Evolutionary conservation across 2,888 invertebrate genomes (phyloP), one percentile per base, ranked within the genome.

Genomic region (Monochamus alternatus): DNA sequence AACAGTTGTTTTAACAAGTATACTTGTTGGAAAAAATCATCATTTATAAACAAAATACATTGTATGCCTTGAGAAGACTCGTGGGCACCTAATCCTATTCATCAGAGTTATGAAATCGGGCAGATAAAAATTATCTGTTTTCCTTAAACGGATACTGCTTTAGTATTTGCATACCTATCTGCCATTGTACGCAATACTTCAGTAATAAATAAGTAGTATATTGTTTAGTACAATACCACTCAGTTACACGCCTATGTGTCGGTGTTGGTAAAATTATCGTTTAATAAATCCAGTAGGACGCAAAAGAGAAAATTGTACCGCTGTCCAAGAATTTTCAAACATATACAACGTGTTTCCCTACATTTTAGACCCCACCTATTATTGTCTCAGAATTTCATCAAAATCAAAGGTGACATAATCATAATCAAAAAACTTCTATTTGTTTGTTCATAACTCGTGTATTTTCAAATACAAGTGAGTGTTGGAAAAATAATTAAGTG

Each of bases 91-190:
- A 32, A 38, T 55, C 14, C n/a, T 67, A 67, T 67, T 67, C 52
- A 55, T 67, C 55, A 55, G 55, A 44, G 59, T 68, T 68, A 68
- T 44, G 59, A 68, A 68, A 68, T 68, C 59, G n/a, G 44, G 55
- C 44, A 67, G 55, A 38, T 52, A 59, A 58, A 68, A 38, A 68
- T 68, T 8, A 44, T 68, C 38, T 38, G 67, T 32, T 63, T n/a
- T 43, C 44, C 59, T 68, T 68, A 68, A 58, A 59, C 43, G 52
- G 68, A 43, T 43, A 43, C 59, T 43, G 44, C 59, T 43, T 9
- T 38, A 38, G 38, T 68, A 68, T 68, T 68, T 59, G 68, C 68
- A 68, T n/a, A n/a, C n/a, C n/a, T 68, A 59, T 68, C 68, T 58
- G 30, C 22, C 59, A 59, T 30, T 58, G 68, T 59, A 68, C 68